Evolutionary conservation across 2,888 invertebrate genomes (phyloP), one percentile per base, ranked within the genome.

Genomic region (Drosophila flavopinicola): DNA sequence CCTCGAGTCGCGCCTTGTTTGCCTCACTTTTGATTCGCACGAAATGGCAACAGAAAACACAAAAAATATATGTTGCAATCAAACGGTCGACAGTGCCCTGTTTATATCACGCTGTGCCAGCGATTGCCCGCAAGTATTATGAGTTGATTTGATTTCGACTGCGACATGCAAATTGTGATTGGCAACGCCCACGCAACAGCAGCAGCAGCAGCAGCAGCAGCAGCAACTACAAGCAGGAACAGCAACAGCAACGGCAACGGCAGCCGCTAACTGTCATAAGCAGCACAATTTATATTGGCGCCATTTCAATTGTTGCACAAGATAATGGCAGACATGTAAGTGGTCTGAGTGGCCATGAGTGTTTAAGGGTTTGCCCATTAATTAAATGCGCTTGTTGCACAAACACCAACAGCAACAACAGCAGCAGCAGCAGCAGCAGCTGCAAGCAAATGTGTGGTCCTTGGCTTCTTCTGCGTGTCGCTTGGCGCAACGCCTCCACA

Each of bases 121-220:
- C 37, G 53, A 66, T 51, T 44, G 63, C 66, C 56, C 56, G 48
- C 32, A 25, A 63, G 64, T 75, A 63, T 75, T 84, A 60, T 80
- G 70, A 79, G 83, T 83, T 79, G 70, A 79, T 79, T 83, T 79
- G 76, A 73, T 77, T 79, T 75, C 66, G 47, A 65, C 59, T 68
- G 54, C 47, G 30, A 78, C 71, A 80, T 80, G 80, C 76, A 83
- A 85, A 83, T 72, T 30, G 61, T 70, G 78, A 83, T 79, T 77
- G 78, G 78, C 75, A 61, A 70, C 86, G 76, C 83, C 86, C 78
- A 84, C 83, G 71, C 73, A 57, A 60, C 15, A 32, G 11, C 45
- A 49, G 38, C 15, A 42, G 11, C 49, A 42, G 7, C 44, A 29
- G 11, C 42, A 44, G 10, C 30, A 9, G 9, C 25, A 49, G 27